Base-by-base conservation (phyloP, 1,140 invertebrate genomes). In the Scaptodrosophila lebanonensis region DNA sequence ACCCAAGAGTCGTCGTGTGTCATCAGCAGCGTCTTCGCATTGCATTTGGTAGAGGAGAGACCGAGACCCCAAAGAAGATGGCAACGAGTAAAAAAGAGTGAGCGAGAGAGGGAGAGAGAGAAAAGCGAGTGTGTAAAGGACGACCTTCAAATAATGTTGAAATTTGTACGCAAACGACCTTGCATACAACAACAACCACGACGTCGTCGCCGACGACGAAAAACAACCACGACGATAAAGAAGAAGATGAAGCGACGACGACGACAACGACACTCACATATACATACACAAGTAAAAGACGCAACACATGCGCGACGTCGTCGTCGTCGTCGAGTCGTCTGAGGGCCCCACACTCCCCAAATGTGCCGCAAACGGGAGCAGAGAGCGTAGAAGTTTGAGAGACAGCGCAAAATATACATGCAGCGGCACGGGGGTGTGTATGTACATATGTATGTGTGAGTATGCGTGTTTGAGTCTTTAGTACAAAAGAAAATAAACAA, bases 91-190 rank as follows among this genome's bases (percentile, higher is more conserved):
- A 57, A 29, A 50, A 54, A 17, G 22, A 17, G 12, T 32, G 44
- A 32, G 32, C 25, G 40, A 45, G 52, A 66, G 52, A 62, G 59
- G 58, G 59, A 64, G 63, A 66, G 57, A 22, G 51, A 64, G 63
- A 66, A 63, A 22, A 44, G 29, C 49, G 52, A 66, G 58, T 63
- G 61, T 51, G 64, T 67, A 85, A 85, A 84, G 84, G 84, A 86
- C 84, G 84, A 86, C 84, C 84, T 86, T 86, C 84, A 86, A 86
- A 84, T 83, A 85, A 86, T 86, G 76, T 64, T 86, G 76, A 84
- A 86, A 70, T 86, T 86, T 86, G 79, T 86, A 86, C 83, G 84
- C 84, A 86, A 86, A 86, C 84, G 84, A 86, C 84, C 84, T 86
- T 86, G 84, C 76, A 83, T 69, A 85, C 66, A 85, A 63, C 77